Conservation (phyloP, 2,797 vertebrate species). For the Salmo trutta region DNA sequence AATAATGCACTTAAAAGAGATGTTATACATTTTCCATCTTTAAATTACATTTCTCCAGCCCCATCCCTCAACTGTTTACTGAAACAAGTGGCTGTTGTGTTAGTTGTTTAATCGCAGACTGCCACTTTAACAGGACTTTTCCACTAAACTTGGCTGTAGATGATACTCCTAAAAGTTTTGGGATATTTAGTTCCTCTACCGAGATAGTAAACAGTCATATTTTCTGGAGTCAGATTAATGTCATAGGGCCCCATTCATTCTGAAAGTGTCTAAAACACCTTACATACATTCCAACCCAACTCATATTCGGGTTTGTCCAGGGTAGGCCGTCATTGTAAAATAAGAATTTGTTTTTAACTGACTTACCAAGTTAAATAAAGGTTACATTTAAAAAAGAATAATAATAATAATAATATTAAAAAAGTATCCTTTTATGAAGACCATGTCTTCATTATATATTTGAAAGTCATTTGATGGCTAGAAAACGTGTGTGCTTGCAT, state of each 20-base stretch:
- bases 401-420: no score
- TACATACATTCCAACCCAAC: background rate
- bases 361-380: no score
- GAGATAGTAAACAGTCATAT: background rate
- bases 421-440: background rate
- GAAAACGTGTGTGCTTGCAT: no score
- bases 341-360: no score
- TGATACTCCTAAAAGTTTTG: background rate
- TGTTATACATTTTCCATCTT: no score
- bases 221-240: background rate
- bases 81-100: background rate
- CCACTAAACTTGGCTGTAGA: background rate
- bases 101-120: background rate
- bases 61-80: background rate
- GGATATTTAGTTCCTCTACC: background rate
- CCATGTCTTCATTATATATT: background rate
- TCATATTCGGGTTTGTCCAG: background rate
- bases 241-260: background rate
- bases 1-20: no score
- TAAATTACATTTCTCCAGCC: background rate
- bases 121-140: background rate
- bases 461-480: background rate
- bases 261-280: background rate
- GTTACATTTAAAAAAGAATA: no score
- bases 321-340: no score